These are phyloP conservation scores for Uropsilus gracilis DNA, from an alignment of 2,113 vertebrate species.

Conservation along the genomic window DNA sequence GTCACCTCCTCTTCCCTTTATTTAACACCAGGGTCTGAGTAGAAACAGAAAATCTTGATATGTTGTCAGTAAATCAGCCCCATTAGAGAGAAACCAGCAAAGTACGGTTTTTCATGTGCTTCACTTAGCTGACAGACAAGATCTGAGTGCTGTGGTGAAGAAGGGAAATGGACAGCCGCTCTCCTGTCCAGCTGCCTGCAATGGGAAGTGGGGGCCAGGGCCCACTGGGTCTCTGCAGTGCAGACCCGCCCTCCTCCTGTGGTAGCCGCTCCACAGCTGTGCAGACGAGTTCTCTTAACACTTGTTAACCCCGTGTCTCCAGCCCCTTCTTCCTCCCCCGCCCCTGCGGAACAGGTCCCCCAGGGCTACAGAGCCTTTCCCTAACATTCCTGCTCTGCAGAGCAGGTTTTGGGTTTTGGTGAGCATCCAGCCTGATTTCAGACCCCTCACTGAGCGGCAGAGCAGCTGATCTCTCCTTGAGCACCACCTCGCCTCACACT, in stretches of 20 bases:
- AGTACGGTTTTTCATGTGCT: background rate
- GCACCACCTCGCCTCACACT: background rate
- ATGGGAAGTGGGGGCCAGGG: slow-evolving; percentile 13
- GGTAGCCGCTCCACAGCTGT: slow-evolving; percentile 74
- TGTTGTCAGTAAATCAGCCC: background rate
- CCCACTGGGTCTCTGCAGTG: background rate
- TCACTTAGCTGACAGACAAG: background rate
- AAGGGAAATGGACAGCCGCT: background rate
- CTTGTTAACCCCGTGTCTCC: slow-evolving; percentile 63
- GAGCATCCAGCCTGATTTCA: background rate
- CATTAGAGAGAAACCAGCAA: background rate
- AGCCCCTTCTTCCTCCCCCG: slow-evolving; percentile 17
- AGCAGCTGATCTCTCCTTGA: background rate
- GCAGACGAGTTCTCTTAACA: slow-evolving; percentile 75
- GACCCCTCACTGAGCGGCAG: background rate
- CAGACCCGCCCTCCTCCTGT: slow-evolving; percentile 42
- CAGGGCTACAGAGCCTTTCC: background rate
- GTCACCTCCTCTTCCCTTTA: background rate
- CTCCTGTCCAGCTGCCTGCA: slow-evolving; percentile 60
- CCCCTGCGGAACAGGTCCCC: background rate
- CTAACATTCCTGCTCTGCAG: background rate
- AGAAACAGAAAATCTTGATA: background rate
- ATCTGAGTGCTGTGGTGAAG: background rate
- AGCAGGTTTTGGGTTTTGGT: slow-evolving; percentile 37
- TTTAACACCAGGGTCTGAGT: background rate